Evolutionary conservation across 2,113 vertebrate genomes (phyloP), one percentile per base, ranked within the genome.

Genomic region (Steatornis caripensis): DNA sequence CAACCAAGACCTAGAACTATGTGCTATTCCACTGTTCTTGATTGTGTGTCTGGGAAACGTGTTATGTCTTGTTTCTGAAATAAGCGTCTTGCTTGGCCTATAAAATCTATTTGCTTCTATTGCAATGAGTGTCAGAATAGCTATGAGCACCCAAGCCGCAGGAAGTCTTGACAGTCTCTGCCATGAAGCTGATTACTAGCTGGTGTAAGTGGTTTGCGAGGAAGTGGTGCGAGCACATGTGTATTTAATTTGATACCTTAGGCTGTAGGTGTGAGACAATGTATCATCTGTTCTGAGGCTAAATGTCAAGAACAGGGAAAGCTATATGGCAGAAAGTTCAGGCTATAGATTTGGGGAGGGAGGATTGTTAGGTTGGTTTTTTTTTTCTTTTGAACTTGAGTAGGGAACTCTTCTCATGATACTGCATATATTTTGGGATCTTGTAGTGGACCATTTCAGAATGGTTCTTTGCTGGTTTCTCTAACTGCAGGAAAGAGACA

Each of bases 81-180:
- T 18, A 32, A 87, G 4, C 2, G 0, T 29, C 48, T 69, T 84
- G 37, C 13, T 84, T 0, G 0, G 27, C n/a, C 62, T 84, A 81
- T 65, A 48, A 43, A 58, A 65, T 54, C 37, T 49, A 0, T 53
- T 74, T 88, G 48, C 5, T 75, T 43, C 41, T 37, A 3, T 45
- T 72, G 20, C 46, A 78, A 78, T 78, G 48, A 60, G n/a, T 0
- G 0, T 54, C 23, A 49, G 58, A 49, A 26, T 23, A 81, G 64
- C 48, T 23, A 4, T 0, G 3, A 29, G 19, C 53, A 45, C 36
- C 36, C n/a, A 41, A 37, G n/a, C 36, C 1, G 0, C 14, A 29
- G 79, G 13, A 80, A 34, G 10, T 39, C 21, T 62, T 65, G 46
- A 29, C 15, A 29, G 34, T 29, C 30, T 43, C 49, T 51, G 61